A percentile compares a stretch with the other conserved stretches of the same genome.
Conservation (phyloP, 2,797 vertebrate species). For the Platyrinchus mystaceus region DNA sequence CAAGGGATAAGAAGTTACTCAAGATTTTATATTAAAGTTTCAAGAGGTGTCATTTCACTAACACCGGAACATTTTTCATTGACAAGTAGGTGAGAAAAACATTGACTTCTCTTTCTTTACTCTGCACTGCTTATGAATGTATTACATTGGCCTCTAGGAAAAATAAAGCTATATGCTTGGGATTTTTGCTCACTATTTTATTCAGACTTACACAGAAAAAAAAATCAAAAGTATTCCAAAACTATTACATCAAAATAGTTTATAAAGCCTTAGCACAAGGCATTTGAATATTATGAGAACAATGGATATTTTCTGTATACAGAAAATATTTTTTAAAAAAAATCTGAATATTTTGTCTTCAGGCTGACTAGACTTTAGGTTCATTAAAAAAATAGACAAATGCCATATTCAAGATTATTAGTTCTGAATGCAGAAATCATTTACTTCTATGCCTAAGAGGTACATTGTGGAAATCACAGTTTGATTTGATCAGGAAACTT, state of each 20-base stretch:
- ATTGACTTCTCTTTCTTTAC: background rate
- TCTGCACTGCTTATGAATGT: background rate
- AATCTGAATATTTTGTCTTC: background rate
- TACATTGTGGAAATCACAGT: background rate
- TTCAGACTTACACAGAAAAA: background rate
- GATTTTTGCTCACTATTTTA: background rate
- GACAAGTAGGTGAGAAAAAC: background rate
- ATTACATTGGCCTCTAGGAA: background rate
- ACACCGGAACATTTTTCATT: conserved; percentile 23
- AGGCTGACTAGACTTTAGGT: background rate
- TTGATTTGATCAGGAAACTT: conserved; percentile 18
- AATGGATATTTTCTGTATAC: background rate
- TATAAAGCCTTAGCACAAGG: background rate
- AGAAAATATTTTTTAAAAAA: background rate
- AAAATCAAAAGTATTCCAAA: background rate
- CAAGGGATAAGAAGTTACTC: conserved; percentile 35
- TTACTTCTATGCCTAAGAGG: conserved; percentile 1
- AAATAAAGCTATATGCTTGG: background rate
- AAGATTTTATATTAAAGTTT: conserved; percentile 53
- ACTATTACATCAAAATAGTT: background rate
- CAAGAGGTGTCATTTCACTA: conserved; percentile 33
- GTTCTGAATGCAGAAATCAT: conserved; percentile 4
- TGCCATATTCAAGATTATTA: background rate
- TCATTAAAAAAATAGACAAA: conserved; percentile 35
- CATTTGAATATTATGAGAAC: background rate